These are phyloP conservation scores for Heliconius charithonia DNA, from an alignment of 2,888 invertebrate genomes.

Conservation along the genomic window DNA sequence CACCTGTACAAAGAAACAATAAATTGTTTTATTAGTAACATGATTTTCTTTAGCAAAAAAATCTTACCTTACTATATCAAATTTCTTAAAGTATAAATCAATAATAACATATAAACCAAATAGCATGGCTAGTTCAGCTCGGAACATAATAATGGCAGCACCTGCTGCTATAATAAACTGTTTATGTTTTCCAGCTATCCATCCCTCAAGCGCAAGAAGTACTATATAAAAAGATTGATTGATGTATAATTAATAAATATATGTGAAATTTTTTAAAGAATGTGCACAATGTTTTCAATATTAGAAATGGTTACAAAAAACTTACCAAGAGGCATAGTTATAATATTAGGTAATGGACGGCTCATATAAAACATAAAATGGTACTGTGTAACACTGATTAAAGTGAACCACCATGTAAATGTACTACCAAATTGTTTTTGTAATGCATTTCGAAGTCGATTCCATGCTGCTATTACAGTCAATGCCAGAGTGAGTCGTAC, in stretches of 20 bases:
- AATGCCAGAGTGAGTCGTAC: conserved; percentile 92
- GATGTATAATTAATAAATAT: not conserved
- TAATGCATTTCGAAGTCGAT: conserved; percentile 88
- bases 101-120: conserved; percentile 93
- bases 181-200: conserved; percentile 90
- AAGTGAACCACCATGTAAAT: conserved; percentile 91
- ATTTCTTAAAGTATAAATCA: conserved; percentile 88
- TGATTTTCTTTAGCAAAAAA: not conserved
- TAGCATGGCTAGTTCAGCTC: conserved; percentile 94
- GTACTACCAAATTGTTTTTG: conserved; percentile 90
- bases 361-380: conserved; percentile 99
- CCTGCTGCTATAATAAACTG: conserved; percentile 93
- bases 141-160: conserved; percentile 93
- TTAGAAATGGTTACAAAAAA: conserved; percentile 27
- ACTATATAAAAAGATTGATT: conserved; percentile 79
- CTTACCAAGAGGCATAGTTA: conserved; percentile 95
- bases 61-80: conserved; percentile 75
- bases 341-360: conserved; percentile 96
- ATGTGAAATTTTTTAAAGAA: not conserved
- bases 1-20: not conserved
- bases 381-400: conserved; percentile 95
- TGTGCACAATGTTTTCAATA: conserved; percentile 12
- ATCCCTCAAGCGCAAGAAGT: conserved; percentile 91
- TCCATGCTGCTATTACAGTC: conserved; percentile 89
- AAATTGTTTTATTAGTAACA: not conserved